Evolutionary conservation across 1,140 invertebrate species (phyloP).

Genomic region (Drosophila tristis): DNA sequence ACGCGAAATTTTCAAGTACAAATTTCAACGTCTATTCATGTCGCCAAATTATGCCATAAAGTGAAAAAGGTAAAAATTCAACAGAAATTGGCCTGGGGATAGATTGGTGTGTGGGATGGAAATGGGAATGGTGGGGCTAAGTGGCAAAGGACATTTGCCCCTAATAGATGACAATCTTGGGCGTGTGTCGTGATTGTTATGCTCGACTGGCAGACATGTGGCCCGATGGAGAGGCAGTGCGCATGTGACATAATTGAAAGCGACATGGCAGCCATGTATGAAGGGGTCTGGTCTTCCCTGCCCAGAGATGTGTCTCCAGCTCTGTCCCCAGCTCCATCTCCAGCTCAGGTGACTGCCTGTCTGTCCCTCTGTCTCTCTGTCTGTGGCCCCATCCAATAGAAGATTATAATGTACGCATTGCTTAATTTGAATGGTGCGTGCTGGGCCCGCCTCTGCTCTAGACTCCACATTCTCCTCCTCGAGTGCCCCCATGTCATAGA

Average conservation of each 20-base stretch:
- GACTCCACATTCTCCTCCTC: not conserved
- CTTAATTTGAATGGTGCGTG: constrained; percentile 71
- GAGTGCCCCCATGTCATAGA: constrained; percentile 36
- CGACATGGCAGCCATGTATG: constrained; percentile 58
- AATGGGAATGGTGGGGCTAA: not conserved
- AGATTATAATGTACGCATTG: constrained; percentile 81
- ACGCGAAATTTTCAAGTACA: constrained; percentile 18
- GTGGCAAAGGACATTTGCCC: constrained; percentile 23
- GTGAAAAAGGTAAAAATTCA: constrained; percentile 75
- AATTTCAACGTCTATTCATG: constrained; percentile 66
- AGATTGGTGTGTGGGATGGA: not conserved
- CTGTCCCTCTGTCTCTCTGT: constrained; percentile 5
- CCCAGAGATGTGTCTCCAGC: constrained; percentile 11
- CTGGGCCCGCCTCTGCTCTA: constrained; percentile 13
- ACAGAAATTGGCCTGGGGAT: constrained; percentile 27
- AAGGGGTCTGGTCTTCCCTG: not conserved
- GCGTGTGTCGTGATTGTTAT: constrained; percentile 66
- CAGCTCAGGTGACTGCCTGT: constrained; percentile 30
- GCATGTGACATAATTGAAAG: constrained; percentile 79
- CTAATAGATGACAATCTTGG: constrained; percentile 61
- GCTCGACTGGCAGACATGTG: constrained; percentile 27
- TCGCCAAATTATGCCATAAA: constrained; percentile 68
- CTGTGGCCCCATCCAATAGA: constrained; percentile 45
- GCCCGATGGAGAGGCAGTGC: constrained; percentile 58
- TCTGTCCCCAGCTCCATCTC: too few species aligned